Conservation (phyloP, 1,140 invertebrate species). For the Amyelois transitella region DNA sequence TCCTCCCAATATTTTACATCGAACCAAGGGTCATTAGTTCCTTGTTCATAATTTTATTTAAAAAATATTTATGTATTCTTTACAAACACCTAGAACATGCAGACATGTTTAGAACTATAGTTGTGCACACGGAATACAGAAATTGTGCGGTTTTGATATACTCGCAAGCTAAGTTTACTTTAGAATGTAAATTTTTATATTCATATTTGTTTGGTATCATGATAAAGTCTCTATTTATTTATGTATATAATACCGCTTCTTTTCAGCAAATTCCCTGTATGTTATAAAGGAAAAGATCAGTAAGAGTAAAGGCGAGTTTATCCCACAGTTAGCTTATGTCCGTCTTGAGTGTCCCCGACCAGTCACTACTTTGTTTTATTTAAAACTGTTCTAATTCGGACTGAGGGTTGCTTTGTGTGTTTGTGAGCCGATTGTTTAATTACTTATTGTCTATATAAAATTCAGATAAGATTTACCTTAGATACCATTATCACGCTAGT, state of each 20-base stretch:
- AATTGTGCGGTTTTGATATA: no score
- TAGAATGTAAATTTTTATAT: neutral
- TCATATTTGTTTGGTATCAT: neutral
- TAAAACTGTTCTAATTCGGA: neutral
- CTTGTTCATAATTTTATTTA: no score
- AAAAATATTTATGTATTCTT: no score
- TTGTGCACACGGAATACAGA: no score
- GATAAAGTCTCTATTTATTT: no score
- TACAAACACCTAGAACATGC: no score
- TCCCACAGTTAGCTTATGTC: neutral
- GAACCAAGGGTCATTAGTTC: no score
- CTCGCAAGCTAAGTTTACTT: no score
- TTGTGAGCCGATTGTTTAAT: conserved; percentile 1
- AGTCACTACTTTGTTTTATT: conserved; percentile 6
- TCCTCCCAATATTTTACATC: no score
- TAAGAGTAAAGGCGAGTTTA: conserved; percentile 60
- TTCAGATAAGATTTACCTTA: neutral
- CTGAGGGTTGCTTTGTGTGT: conserved; percentile 11
- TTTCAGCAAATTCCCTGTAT: conserved; percentile 56
- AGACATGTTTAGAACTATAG: no score
- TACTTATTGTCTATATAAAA: neutral
- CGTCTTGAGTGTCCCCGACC: conserved; percentile 8
- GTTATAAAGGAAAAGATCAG: conserved; percentile 48
- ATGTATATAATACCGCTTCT: conserved; percentile 17
- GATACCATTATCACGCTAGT: no score